phyloP scores from a whole-genome alignment of 2,888 invertebrate species.

The Urechis unicinctus region DNA sequence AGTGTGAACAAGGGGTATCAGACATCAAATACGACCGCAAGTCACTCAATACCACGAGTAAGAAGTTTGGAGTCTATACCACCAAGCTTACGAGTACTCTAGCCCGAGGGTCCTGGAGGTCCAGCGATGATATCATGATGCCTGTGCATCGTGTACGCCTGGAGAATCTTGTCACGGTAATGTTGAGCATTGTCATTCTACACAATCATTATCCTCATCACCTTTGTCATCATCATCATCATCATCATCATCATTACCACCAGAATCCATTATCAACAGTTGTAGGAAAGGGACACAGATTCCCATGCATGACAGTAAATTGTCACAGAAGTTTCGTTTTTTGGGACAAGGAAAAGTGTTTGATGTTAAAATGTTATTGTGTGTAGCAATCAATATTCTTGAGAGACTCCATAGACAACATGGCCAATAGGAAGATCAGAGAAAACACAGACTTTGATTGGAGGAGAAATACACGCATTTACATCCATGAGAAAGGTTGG shows the following conservation, averaged over 20 bases:
- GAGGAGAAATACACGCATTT: constrained; percentile 42
- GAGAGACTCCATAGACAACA: constrained; percentile 40
- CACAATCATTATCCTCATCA: too few relatives aligned
- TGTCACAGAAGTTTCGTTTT: too few relatives aligned
- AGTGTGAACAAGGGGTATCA: constrained; percentile 44
- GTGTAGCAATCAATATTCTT: constrained; percentile 44
- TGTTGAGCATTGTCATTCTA: too few relatives aligned
- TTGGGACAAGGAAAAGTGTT: neutral
- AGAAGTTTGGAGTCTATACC: constrained; percentile 36
- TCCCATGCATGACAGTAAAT: too few relatives aligned
- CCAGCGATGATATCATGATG: constrained; percentile 37
- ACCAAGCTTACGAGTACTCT: constrained; percentile 35
- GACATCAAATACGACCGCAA: constrained; percentile 47
- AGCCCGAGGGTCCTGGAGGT: constrained; percentile 34
- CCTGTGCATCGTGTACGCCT: constrained; percentile 41
- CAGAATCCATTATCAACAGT: too few relatives aligned
- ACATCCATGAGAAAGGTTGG: constrained; percentile 37
- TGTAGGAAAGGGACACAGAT: too few relatives aligned
- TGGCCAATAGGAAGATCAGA: constrained; percentile 39
- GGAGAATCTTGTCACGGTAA: constrained; percentile 45
- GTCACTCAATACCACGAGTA: constrained; percentile 37
- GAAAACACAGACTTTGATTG: constrained; percentile 50
- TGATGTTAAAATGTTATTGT: neutral
- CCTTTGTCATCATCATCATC: too few relatives aligned
- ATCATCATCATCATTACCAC: too few relatives aligned